phyloP scores from a whole-genome alignment of 2,113 vertebrate species.

The Okapia johnstoni region DNA sequence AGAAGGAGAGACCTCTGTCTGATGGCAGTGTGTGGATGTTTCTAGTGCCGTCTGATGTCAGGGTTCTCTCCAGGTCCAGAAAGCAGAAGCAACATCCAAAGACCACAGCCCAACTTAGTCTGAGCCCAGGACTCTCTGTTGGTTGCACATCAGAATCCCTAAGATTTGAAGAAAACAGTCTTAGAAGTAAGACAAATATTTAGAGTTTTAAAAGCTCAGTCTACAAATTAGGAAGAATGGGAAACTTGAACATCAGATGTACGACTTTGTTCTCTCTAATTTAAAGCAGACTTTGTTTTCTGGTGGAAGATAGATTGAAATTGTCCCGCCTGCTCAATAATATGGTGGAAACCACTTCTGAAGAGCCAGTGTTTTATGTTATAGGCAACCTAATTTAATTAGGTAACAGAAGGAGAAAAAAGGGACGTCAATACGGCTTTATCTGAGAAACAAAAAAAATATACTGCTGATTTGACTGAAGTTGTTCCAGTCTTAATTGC shows the following conservation, averaged over 20 bases:
- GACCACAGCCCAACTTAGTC: neutral
- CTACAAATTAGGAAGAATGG: constrained; percentile 68
- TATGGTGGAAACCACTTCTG: constrained; percentile 66
- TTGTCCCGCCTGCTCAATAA: constrained; percentile 44
- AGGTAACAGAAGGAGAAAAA: constrained; percentile 53
- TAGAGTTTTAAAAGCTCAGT: constrained; percentile 64
- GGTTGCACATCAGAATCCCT: constrained; percentile 33
- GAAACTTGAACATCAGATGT: constrained; percentile 45
- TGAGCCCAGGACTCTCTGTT: neutral
- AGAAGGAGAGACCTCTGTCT: neutral
- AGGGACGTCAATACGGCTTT: constrained; percentile 53
- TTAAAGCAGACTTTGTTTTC: constrained; percentile 71
- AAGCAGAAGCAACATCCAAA: neutral
- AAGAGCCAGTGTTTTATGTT: constrained; percentile 64
- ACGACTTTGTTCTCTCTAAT: constrained; percentile 63
- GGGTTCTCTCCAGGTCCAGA: neutral
- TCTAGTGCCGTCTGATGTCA: neutral
- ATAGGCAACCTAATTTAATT: constrained; percentile 63
- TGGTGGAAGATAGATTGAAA: constrained; percentile 60
- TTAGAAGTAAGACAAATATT: constrained; percentile 74
- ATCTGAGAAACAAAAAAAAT: constrained; percentile 56
- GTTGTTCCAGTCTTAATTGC: constrained; percentile 35
- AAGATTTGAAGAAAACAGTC: constrained; percentile 56
- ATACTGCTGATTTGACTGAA: constrained; percentile 24
- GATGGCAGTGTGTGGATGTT: neutral